phyloP scores from a whole-genome alignment of 2,888 invertebrate species.

The Pseudanteris insignis region DNA sequence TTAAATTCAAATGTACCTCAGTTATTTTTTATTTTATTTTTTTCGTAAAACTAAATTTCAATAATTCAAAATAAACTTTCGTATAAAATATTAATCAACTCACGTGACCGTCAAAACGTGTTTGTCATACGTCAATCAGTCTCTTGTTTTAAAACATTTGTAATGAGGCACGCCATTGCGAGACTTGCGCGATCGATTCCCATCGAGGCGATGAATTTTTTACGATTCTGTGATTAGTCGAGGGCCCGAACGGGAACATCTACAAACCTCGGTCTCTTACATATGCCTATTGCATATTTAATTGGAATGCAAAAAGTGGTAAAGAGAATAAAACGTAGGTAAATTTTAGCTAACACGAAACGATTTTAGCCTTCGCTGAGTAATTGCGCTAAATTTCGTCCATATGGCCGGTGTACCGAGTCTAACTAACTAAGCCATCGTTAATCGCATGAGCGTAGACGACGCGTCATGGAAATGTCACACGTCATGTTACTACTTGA shows the following conservation, averaged over 20 bases:
- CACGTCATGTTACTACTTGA: conserved; percentile 38
- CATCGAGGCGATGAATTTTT: conserved; percentile 63
- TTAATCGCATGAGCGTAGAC: conserved; percentile 49
- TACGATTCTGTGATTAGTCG: conserved; percentile 54
- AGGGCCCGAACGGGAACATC: conserved; percentile 52
- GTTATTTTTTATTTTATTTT: too few relatives aligned
- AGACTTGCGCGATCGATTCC: conserved; percentile 59
- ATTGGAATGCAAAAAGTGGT: conserved; percentile 3
- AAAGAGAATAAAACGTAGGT: background rate
- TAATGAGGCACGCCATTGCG: conserved; percentile 60
- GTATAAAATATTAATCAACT: too few relatives aligned
- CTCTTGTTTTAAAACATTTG: conserved; percentile 27
- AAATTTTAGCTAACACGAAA: conserved; percentile 12
- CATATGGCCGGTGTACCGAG: conserved; percentile 46
- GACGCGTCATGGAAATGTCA: conserved; percentile 36
- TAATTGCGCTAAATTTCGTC: conserved; percentile 26
- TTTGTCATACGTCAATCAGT: conserved; percentile 14
- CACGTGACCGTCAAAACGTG: too few relatives aligned
- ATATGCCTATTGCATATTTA: conserved; percentile 4
- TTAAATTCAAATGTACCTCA: too few relatives aligned
- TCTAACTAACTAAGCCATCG: conserved; percentile 23
- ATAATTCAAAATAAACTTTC: too few relatives aligned
- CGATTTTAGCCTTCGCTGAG: conserved; percentile 4
- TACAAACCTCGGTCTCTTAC: conserved; percentile 12
- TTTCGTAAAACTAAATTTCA: too few relatives aligned